These are phyloP conservation scores for Aphelenchoides fujianensis DNA, from an alignment of 1,140 invertebrate species.

Conservation along the genomic window DNA sequence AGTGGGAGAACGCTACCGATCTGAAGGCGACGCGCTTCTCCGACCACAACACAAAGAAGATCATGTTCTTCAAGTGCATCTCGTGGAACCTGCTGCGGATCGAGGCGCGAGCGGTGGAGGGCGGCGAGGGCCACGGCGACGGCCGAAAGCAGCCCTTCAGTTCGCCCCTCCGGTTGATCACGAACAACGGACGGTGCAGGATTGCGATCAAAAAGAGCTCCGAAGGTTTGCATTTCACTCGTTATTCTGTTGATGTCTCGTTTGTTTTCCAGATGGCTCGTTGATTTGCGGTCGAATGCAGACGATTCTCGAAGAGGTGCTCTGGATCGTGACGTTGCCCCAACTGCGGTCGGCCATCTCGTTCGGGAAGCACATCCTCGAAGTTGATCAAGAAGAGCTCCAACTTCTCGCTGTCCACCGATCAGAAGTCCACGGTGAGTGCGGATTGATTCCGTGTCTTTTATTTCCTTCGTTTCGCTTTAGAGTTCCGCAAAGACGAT, in stretches of 20 bases:
- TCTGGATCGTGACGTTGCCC: slow-evolving; percentile 90
- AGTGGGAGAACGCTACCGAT: slow-evolving; percentile 76
- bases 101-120: slow-evolving; percentile 69
- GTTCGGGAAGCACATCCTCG: slow-evolving; percentile 85
- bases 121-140: slow-evolving; percentile 48
- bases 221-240: slow-evolving; percentile 67
- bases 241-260: slow-evolving; percentile 9
- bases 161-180: slow-evolving; percentile 84
- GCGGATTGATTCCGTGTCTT: background rate
- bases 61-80: slow-evolving; percentile 94
- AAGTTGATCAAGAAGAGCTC: slow-evolving; percentile 14
- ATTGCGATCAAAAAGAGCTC: slow-evolving; percentile 93
- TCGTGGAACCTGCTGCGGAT: slow-evolving; percentile 75
- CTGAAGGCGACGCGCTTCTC: slow-evolving; percentile 82
- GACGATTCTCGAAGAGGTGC: slow-evolving; percentile 85
- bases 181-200: slow-evolving; percentile 87
- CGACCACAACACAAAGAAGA: slow-evolving; percentile 78
- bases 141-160: slow-evolving; percentile 39
- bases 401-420: background rate
- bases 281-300: slow-evolving; percentile 85
- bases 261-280: slow-evolving; percentile 76
- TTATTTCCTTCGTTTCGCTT: background rate
- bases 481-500: slow-evolving; percentile 12
- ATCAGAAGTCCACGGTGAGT: background rate
- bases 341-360: slow-evolving; percentile 89